Evolutionary conservation across 1,140 invertebrate genomes (phyloP).

Genomic region (Heterodera carotae): DNA sequence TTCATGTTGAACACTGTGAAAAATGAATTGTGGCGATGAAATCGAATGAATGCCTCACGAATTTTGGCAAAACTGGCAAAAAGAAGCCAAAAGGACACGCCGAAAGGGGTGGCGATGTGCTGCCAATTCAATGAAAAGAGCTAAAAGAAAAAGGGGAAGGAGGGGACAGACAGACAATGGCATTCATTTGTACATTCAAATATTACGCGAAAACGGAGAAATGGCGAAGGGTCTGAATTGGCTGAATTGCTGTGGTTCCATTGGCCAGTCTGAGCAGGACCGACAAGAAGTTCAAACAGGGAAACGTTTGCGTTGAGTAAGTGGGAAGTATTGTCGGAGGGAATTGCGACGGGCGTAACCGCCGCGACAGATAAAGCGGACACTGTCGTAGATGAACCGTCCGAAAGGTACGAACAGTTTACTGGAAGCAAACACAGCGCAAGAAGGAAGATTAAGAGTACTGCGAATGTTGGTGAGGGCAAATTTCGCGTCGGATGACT

Average conservation of each 20-base stretch:
- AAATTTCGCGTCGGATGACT: not conserved
- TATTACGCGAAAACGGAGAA: not conserved
- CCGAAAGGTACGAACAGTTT: not conserved
- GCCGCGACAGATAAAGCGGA: not conserved
- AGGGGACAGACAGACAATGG: not conserved
- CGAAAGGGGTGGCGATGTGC: slow-evolving; percentile 41
- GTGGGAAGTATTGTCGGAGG: not conserved
- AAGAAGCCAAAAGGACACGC: slow-evolving; percentile 54
- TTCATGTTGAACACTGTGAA: slow-evolving; percentile 61
- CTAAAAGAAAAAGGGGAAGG: not conserved
- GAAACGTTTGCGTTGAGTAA: not conserved
- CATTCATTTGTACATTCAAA: too few species aligned
- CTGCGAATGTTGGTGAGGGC: too few species aligned
- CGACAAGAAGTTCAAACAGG: not conserved
- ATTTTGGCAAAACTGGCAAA: slow-evolving; percentile 62
- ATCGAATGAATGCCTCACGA: slow-evolving; percentile 34
- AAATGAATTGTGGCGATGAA: not conserved
- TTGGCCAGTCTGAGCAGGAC: not conserved
- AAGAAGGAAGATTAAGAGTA: not conserved
- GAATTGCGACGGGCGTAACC: not conserved
- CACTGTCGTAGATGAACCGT: not conserved
- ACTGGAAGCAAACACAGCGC: not conserved
- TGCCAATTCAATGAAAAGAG: slow-evolving; percentile 21
- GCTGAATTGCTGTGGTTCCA: not conserved
- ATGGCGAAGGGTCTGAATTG: not conserved